These are phyloP conservation scores for Acridotheres tristis DNA, from an alignment of 2,797 vertebrate species.

Conservation along the genomic window DNA sequence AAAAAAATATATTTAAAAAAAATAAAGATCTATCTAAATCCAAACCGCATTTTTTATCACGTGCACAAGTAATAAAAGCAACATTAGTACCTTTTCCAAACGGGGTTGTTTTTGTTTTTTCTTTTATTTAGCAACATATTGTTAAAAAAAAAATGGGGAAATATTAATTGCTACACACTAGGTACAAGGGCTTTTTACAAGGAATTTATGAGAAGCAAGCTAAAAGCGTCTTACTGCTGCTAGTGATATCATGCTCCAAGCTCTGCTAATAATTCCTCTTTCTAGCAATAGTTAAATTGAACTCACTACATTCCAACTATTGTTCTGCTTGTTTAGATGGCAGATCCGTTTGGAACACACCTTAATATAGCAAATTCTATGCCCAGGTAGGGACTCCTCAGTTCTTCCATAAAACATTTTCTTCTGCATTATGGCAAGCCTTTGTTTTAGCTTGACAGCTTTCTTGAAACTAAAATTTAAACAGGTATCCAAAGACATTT, in stretches of 20 bases:
- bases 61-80: no score
- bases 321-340: not conserved
- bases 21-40: no score
- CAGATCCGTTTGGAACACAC: not conserved
- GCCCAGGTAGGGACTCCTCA: not conserved
- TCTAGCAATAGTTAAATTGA: not conserved
- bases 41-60: no score
- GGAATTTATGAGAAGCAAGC: not conserved
- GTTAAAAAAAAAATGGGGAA: not conserved
- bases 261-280: not conserved
- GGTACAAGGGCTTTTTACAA: not conserved
- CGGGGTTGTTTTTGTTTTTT: not conserved
- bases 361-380: not conserved
- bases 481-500: not conserved
- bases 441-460: not conserved
- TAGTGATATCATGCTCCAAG: not conserved
- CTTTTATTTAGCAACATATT: not conserved
- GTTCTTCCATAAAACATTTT: not conserved
- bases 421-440: not conserved
- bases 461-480: not conserved
- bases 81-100: not conserved
- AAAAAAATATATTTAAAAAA: no score
- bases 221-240: not conserved
- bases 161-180: not conserved
- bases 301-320: not conserved